Conservation (phyloP, 2,797 vertebrate species). For the Avahi laniger region DNA sequence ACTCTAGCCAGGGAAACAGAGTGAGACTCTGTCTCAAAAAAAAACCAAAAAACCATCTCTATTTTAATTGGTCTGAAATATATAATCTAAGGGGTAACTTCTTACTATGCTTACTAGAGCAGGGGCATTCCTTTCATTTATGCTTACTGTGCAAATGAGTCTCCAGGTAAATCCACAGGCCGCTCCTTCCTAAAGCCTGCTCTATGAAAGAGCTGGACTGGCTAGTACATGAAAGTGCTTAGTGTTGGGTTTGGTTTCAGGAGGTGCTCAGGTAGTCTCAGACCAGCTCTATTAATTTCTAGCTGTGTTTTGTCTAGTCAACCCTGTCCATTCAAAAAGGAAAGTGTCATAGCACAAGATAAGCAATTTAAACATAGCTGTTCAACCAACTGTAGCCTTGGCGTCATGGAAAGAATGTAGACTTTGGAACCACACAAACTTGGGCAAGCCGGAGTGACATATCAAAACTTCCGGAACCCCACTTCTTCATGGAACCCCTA, state of each 20-base stretch:
- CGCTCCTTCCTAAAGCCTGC: not conserved
- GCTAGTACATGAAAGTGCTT: not conserved
- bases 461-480: not conserved
- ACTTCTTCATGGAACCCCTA: not conserved
- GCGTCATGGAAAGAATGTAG: not conserved
- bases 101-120: not conserved
- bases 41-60: not conserved
- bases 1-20: no score
- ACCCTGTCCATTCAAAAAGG: not conserved
- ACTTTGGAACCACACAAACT: slow-evolving; percentile 33
- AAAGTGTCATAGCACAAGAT: not conserved
- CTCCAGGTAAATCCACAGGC: not conserved
- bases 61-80: slow-evolving; percentile 21
- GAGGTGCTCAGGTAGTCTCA: not conserved
- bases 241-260: not conserved
- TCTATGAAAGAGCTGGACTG: not conserved
- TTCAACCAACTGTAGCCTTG: not conserved
- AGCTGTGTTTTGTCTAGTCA: not conserved
- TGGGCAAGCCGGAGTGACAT: not conserved
- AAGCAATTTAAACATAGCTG: slow-evolving; percentile 16
- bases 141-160: not conserved
- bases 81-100: not conserved
- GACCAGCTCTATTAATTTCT: not conserved
- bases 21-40: no score
- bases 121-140: not conserved